Base-by-base conservation (phyloP, 2,888 invertebrate genomes). In the Noctua janthe region DNA sequence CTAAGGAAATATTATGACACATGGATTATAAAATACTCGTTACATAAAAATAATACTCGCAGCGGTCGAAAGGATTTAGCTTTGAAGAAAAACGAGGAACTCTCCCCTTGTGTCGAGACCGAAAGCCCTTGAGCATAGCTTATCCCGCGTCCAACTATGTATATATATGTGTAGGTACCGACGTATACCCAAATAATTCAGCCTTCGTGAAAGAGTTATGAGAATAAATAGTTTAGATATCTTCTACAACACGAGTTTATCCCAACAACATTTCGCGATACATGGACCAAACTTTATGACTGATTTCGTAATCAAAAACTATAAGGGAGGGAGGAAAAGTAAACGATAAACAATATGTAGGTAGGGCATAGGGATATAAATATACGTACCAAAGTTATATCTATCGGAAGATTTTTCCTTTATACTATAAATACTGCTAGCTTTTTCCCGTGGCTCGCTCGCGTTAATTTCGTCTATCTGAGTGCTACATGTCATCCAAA, bases 81-180 rank as follows among this genome's bases (percentile, higher is more conserved):
- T 85, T 80, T 86, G 76, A 71, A 89, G 72, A 90, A 90, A 90
- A 88, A 85, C 80, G 62, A 75, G 78, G 54, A 81, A 80, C 82
- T 82, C 78, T 80, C 66, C 78, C 81, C 86, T 90, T 80, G 86
- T 81, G 73, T 85, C 76, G 81, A 70, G 71, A 76, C 72, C 77
- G 81, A 84, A 89, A 90, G 86, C 89, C 82, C 88, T 89, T 89
- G 86, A 89, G 88, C 89, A 82, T 85, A 87, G 89, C 82, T 89
- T 89, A 89, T 86, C 89, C 88, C 83, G 79, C 83, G 84, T 87
- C 83, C 78, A 75, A 81, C 81, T 83, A 80, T 51, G 67, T 78
- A 83, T 56, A 59, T 75, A 78, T 56, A 69, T 47, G 35, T 74
- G 64, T 78, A 80, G 47, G 69, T 70, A 87, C 59, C 39, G 51